phyloP scores from a whole-genome alignment of 2,113 vertebrate genomes.

The Thryonomys swinderianus region DNA sequence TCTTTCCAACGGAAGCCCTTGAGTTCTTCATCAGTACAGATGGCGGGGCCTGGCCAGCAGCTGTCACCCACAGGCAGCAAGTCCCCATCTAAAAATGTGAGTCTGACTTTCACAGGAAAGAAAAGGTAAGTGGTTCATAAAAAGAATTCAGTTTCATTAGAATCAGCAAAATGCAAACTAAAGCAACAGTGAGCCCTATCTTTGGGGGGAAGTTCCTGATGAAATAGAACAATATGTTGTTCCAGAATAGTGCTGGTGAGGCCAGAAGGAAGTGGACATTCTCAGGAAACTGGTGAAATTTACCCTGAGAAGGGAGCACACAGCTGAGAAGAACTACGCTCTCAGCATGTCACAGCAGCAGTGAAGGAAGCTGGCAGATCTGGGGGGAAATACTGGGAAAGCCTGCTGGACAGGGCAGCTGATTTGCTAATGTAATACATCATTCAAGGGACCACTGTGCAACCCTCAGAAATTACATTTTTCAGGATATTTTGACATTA shows the following conservation, averaged over 20 bases:
- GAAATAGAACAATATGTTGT: background rate
- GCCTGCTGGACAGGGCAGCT: background rate
- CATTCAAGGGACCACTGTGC: background rate
- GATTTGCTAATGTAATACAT: background rate
- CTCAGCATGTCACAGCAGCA: background rate
- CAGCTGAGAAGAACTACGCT: background rate
- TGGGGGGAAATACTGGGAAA: background rate
- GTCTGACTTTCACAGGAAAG: background rate
- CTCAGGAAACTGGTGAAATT: background rate
- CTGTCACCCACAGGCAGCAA: background rate
- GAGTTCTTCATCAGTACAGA: background rate
- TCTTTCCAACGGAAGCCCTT: background rate
- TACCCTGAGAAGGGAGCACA: background rate
- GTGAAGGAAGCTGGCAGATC: background rate
- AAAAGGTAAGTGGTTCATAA: background rate
- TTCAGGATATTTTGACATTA: background rate
- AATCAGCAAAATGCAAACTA: background rate
- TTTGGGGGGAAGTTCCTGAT: background rate
- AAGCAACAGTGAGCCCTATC: background rate
- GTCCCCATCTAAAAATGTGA: background rate
- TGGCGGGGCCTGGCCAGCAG: background rate
- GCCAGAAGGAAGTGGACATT: background rate
- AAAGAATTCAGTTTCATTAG: background rate
- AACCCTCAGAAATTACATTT: background rate
- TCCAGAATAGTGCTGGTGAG: background rate